A percentile compares a stretch with the other conserved stretches of the same genome.
Evolutionary conservation across 2,888 invertebrate species (phyloP).

Genomic region (Notodromas monacha): DNA sequence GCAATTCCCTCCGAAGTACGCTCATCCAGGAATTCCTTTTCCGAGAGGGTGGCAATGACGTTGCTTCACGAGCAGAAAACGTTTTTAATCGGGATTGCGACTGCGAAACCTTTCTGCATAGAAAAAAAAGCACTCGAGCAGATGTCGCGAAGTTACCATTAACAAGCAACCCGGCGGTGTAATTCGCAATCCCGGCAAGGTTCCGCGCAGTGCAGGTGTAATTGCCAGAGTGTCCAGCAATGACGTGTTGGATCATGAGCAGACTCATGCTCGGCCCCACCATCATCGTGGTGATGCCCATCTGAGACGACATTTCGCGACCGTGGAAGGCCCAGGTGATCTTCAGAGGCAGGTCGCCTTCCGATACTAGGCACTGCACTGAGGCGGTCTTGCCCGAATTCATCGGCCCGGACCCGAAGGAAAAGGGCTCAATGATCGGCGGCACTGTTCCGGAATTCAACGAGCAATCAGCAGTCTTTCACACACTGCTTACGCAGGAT

Average conservation of each 20-base stretch:
- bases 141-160: too few relatives aligned
- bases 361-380: conserved; percentile 26
- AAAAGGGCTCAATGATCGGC: conserved; percentile 11
- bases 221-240: conserved; percentile 9
- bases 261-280: conserved; percentile 14
- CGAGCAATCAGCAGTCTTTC: too few relatives aligned
- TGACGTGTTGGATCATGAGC: conserved; percentile 9
- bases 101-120: too few relatives aligned
- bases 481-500: too few relatives aligned
- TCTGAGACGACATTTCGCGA: conserved; percentile 13
- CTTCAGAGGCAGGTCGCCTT: conserved; percentile 19
- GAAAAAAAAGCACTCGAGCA: too few relatives aligned
- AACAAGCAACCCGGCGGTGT: conserved; percentile 9
- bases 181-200: conserved; percentile 9
- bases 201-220: conserved; percentile 10
- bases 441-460: conserved; percentile 8
- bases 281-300: conserved; percentile 10
- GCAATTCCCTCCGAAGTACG: too few relatives aligned
- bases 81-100: too few relatives aligned
- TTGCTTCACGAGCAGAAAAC: too few relatives aligned
- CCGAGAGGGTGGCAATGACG: too few relatives aligned
- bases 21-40: too few relatives aligned
- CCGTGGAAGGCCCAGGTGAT: conserved; percentile 29
- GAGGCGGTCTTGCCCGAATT: conserved; percentile 40
- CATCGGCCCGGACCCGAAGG: conserved; percentile 10